Evolutionary conservation across 2,113 vertebrate genomes (phyloP), one percentile per base, ranked within the genome.

Genomic region (Aplodontia rufa): DNA sequence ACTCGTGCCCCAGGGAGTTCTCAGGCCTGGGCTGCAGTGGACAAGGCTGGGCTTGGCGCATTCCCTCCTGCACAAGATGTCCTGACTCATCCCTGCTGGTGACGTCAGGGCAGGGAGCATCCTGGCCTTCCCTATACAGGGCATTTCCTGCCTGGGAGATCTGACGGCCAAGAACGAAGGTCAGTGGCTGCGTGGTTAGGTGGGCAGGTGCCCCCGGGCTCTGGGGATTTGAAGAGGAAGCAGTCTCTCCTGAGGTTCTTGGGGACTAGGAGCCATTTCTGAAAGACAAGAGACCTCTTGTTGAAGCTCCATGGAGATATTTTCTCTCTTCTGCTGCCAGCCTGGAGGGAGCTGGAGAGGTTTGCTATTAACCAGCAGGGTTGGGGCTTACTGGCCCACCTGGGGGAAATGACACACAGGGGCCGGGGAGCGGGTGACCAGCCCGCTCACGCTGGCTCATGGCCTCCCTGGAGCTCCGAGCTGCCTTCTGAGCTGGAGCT

Each of bases 51-150:
- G n/a, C n/a, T n/a, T n/a, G n/a, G n/a, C n/a, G n/a, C n/a, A n/a
- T 3, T 16, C 69, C 62, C 14, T 16, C 42, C 6, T 12, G 0
- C 9, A 45, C 8, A 0, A 16, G 47, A 8, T 5, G 10, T 62
- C 55, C 45, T 37, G 22, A n/a, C 37, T 64, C 37, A 20, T 42
- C 66, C 47, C 45, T 3, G 28, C 35, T 75, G 51, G 26, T 2
- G n/a, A 69, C 78, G 11, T 17, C 13, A 5, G 35, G 32, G 32
- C 20, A 58, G 60, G 74, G 49, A 26, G 4, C 16, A 16, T 14
- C 16, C 47, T 45, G 26, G 28, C 71, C 72, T 64, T 26, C 53
- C 53, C 26, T 14, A 17, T 11, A 40, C 16, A 0, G n/a, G 58
- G 35, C 35, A 9, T 26, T 19, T 51, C 79, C 62, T 1, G 0